phyloP scores from a whole-genome alignment of 2,888 invertebrate genomes.

The Nymphalis polychloros region DNA sequence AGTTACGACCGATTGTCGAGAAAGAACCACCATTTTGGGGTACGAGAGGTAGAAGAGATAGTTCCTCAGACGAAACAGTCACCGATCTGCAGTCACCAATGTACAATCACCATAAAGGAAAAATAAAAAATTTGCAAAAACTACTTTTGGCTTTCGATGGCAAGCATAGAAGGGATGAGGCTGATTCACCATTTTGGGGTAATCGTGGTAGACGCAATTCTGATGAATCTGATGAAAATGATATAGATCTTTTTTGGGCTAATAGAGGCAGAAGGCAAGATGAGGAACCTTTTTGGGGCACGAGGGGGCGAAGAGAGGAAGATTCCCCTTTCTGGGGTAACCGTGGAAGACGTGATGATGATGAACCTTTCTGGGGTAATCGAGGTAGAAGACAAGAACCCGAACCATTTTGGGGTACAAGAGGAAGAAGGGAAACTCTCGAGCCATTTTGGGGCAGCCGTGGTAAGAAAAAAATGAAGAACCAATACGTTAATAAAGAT shows the following conservation, averaged over 20 bases:
- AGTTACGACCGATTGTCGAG: slow-evolving; percentile 38
- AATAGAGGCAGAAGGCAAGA: slow-evolving; percentile 50
- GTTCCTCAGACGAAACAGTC: slow-evolving; percentile 50
- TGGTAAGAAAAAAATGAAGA: slow-evolving; percentile 52
- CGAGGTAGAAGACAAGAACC: slow-evolving; percentile 48
- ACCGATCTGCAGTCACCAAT: slow-evolving; percentile 31
- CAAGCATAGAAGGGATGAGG: slow-evolving; percentile 26
- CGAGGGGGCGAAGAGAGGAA: slow-evolving; percentile 55
- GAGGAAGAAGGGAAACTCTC: slow-evolving; percentile 53
- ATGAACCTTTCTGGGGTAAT: slow-evolving; percentile 56
- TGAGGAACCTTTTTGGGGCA: slow-evolving; percentile 61
- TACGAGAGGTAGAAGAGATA: slow-evolving; percentile 62
- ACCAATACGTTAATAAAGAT: slow-evolving; percentile 11
- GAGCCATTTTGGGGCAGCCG: slow-evolving; percentile 63
- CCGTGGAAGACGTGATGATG: slow-evolving; percentile 50
- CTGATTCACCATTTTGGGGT: slow-evolving; percentile 53
- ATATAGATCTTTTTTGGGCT: slow-evolving; percentile 40
- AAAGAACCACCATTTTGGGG: slow-evolving; percentile 70
- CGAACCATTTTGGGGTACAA: slow-evolving; percentile 72
- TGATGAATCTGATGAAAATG: slow-evolving; percentile 45
- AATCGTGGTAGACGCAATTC: slow-evolving; percentile 55
- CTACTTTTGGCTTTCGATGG: slow-evolving; percentile 18
- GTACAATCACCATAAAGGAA: slow-evolving; percentile 30
- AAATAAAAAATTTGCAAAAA: slow-evolving; percentile 41
- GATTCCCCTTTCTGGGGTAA: slow-evolving; percentile 50